Conservation (phyloP, 2,888 invertebrate species). For the Stramonita haemastoma region DNA sequence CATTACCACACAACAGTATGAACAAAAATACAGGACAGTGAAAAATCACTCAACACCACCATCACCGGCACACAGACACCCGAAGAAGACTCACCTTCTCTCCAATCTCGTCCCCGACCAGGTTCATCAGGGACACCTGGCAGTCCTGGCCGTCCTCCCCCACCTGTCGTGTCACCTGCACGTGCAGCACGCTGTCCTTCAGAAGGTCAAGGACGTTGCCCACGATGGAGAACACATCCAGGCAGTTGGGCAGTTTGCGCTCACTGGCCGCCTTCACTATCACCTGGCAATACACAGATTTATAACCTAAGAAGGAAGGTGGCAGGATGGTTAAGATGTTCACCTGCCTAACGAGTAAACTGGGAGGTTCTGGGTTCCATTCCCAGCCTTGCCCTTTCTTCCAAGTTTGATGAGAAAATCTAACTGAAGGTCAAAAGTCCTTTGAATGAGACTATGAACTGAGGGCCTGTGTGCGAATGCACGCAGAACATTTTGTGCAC, state of each 20-base stretch:
- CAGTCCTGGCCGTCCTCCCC: slow-evolving; percentile 76
- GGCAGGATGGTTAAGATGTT: too few species aligned
- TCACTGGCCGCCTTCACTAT: slow-evolving; percentile 45
- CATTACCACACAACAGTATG: too few species aligned
- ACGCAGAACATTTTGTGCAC: too few species aligned
- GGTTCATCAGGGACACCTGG: slow-evolving; percentile 77
- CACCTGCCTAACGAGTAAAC: too few species aligned
- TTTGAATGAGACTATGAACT: too few species aligned
- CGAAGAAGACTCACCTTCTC: slow-evolving; percentile 30
- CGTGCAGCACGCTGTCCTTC: slow-evolving; percentile 80
- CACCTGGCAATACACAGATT: slow-evolving; percentile 33
- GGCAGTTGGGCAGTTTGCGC: slow-evolving; percentile 47
- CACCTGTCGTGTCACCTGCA: slow-evolving; percentile 60
- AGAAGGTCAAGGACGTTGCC: slow-evolving; percentile 82
- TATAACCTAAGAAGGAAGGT: too few species aligned
- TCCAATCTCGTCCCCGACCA: slow-evolving; percentile 78
- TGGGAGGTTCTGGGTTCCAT: too few species aligned
- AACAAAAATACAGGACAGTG: not conserved
- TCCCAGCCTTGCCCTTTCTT: too few species aligned
- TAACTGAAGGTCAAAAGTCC: too few species aligned
- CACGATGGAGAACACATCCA: slow-evolving; percentile 55
- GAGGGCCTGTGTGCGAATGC: too few species aligned
- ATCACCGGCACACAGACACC: not conserved
- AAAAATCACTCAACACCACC: not conserved
- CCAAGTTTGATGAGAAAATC: too few species aligned